These are phyloP conservation scores for Lepidurus apus DNA, from an alignment of 1,140 invertebrate genomes.

Conservation along the genomic window DNA sequence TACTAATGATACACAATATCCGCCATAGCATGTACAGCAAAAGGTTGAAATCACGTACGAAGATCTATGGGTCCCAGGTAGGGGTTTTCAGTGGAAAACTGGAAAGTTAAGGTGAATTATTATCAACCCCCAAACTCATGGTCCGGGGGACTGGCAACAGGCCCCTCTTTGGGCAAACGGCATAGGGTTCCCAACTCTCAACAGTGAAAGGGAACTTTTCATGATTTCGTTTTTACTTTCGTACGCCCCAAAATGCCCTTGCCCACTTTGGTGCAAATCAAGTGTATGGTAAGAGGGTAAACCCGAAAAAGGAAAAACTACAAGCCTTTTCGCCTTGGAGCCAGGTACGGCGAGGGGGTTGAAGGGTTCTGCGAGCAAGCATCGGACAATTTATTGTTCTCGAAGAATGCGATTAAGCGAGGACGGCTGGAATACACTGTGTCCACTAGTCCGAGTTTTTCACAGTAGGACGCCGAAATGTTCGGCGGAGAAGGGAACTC, in stretches of 20 bases:
- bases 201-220: background rate
- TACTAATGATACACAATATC: conserved; percentile 16
- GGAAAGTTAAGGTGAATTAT: conserved; percentile 2
- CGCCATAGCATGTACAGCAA: background rate
- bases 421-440: background rate
- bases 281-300: background rate
- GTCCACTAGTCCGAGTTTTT: background rate
- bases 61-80: conserved; percentile 9
- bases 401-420: background rate
- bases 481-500: background rate
- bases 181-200: background rate
- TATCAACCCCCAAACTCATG: background rate
- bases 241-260: background rate
- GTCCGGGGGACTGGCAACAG: background rate
- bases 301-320: background rate
- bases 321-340: background rate
- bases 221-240: conserved; percentile 18
- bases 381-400: conserved; percentile 15
- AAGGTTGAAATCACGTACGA: background rate
- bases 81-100: background rate
- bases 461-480: background rate
- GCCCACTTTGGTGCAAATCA: background rate
- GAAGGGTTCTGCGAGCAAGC: background rate
- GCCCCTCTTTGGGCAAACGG: background rate
- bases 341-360: background rate